These are phyloP conservation scores for Craseonycteris thonglongyai DNA, from an alignment of 2,113 vertebrate species.

Conservation along the genomic window DNA sequence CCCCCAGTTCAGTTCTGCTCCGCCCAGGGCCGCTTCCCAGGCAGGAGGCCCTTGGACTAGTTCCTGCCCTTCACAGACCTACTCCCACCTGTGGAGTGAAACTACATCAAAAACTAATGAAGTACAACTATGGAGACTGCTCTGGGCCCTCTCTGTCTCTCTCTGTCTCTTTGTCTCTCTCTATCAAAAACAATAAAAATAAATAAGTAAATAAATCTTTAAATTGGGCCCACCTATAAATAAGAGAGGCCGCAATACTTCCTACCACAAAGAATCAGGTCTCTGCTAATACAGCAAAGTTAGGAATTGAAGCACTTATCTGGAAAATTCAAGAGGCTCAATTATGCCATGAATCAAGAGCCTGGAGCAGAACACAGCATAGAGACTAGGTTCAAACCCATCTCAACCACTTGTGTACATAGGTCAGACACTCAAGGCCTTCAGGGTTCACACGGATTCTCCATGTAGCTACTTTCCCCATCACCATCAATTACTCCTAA, in stretches of 20 bases:
- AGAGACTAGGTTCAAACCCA: background rate
- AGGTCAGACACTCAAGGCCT: background rate
- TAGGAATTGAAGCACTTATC: background rate
- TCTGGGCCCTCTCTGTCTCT: too few species aligned
- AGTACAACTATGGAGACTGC: too few species aligned
- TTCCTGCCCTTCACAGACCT: too few species aligned
- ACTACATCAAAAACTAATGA: too few species aligned
- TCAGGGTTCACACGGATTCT: background rate
- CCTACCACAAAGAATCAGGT: background rate
- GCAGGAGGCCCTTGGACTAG: too few species aligned
- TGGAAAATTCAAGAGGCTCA: background rate
- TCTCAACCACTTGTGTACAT: rapidly evolving
- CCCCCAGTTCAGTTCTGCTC: too few species aligned
- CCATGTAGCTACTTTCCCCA: background rate
- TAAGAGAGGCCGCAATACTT: background rate
- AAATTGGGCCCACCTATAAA: slow-evolving; percentile 4
- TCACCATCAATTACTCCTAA: background rate
- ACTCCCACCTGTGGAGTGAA: too few species aligned
- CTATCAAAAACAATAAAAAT: too few species aligned
- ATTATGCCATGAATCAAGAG: background rate
- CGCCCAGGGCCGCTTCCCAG: too few species aligned
- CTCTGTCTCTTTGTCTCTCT: too few species aligned
- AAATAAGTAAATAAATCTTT: too few species aligned
- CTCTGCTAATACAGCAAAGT: background rate
- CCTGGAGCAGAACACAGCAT: background rate